phyloP scores from a whole-genome alignment of 2,797 vertebrate genomes.

The Enteromius trimaculatus region DNA sequence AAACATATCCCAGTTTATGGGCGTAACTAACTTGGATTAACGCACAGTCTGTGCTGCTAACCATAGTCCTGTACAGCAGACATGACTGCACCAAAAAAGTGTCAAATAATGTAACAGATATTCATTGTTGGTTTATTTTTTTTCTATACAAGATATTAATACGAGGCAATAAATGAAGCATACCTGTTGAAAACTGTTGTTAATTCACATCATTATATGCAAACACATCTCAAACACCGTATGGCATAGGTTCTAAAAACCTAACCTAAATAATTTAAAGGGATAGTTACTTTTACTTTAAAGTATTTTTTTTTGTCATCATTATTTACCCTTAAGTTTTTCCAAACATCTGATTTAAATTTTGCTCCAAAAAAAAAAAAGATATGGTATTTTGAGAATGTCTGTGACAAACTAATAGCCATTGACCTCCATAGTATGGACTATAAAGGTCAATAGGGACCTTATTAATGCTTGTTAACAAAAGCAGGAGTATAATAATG shows the following conservation, averaged over 20 bases:
- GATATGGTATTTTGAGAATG: neutral
- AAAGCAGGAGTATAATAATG: neutral
- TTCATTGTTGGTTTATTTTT: neutral
- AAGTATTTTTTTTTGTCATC: neutral
- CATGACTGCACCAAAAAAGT: slow-evolving; percentile 14
- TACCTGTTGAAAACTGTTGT: neutral
- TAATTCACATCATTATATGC: neutral
- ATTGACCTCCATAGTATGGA: neutral
- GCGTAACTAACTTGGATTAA: slow-evolving; percentile 17
- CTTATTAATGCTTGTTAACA: neutral
- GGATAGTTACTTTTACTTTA: neutral
- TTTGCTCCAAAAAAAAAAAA: neutral
- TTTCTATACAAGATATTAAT: slow-evolving; percentile 32
- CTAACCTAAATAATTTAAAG: neutral
- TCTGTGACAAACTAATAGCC: neutral
- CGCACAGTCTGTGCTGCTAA: slow-evolving; percentile 7
- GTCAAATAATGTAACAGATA: slow-evolving; percentile 10
- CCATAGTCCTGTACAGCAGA: slow-evolving; percentile 5
- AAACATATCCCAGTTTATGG: neutral
- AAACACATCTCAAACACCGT: neutral
- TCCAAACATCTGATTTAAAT: neutral
- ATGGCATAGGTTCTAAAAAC: too few relatives aligned
- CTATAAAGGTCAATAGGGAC: neutral
- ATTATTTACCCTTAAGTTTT: neutral
- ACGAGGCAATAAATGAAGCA: slow-evolving; percentile 52